Base-by-base conservation (phyloP, 2,888 invertebrate genomes). In the Phasia obesa region DNA sequence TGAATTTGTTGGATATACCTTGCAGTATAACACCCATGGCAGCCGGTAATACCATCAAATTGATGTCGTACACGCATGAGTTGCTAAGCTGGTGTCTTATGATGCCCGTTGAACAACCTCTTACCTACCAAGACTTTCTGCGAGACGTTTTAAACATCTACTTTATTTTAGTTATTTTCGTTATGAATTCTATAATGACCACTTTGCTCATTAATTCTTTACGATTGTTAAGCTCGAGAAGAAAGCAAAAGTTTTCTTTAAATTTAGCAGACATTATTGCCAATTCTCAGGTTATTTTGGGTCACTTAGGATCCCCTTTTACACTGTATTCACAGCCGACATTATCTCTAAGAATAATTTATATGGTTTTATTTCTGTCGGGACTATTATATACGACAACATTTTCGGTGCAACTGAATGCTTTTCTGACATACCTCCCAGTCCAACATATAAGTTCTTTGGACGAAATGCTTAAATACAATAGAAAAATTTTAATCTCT, bases 61-160 rank as follows among this genome's bases (percentile, higher is more conserved):
- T 49, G 9, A 76, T 80, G 76, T 80, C 84, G 0, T 76, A 80
- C 51, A 60, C 78, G 0, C 85, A 76, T 62, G 86, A 85, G 57
- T 19, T 23, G 4, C 2, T 74, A 9, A 76, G 27, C 13, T 69
- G 76, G 79, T 84, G 84, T 31, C 60, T 84, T 0, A 84, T 86
- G 84, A 69, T 85, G 4, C 85, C 65, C 0, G 69, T 84, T 1
- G 86, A 86, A 60, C 49, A 80, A n/a, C 80, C 76, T 0, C 27
- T 51, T 2, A 57, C 84, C 2, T 84, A 80, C 51, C 23, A 80
- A 15, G 71, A 80, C 51, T 84, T 80, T 44, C 47, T 80, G 15
- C 3, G 73, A 57, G 51, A 31, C 19, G 17, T 19, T 53, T 2
- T 84, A 31, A 38, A 53, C 17, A 15, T 51, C 35, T 1, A 51